phyloP scores from a whole-genome alignment of 2,113 vertebrate genomes.

The Oncorhynchus clarkii region DNA sequence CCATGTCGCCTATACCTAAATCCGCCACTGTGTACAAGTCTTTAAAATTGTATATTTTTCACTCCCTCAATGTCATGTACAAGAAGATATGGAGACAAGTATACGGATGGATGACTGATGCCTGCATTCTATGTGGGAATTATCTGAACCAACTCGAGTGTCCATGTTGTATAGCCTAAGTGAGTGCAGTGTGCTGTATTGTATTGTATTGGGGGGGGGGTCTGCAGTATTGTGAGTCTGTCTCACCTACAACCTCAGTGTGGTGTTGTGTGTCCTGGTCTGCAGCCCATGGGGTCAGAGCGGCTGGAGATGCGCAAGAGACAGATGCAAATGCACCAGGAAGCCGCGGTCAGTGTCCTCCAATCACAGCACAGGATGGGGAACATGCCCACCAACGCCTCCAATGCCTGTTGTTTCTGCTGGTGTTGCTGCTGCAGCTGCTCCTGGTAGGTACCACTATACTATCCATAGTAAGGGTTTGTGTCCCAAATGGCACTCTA shows the following conservation, averaged over 20 bases:
- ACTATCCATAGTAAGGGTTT: not conserved
- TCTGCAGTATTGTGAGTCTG: not conserved
- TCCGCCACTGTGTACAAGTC: too few relatives aligned
- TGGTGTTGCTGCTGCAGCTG: conserved; percentile 99
- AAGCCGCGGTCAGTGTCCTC: conserved; percentile 70
- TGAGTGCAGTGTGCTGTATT: too few relatives aligned
- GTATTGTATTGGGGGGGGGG: not conserved
- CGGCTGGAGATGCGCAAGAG: conserved; percentile 85
- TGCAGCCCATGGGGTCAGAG: conserved; percentile 86
- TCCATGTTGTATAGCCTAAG: too few relatives aligned
- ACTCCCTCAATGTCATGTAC: not conserved
- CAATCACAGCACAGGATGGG: conserved; percentile 68
- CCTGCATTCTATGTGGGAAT: too few relatives aligned
- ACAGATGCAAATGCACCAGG: conserved; percentile 80
- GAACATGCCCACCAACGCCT: conserved; percentile 71
- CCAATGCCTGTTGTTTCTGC: conserved; percentile 97
- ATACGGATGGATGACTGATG: too few relatives aligned
- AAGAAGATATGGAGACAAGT: too few relatives aligned
- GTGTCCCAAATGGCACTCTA: too few relatives aligned
- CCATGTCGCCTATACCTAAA: too few relatives aligned
- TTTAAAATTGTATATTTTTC: too few relatives aligned
- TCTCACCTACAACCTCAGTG: not conserved
- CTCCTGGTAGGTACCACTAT: conserved; percentile 83
- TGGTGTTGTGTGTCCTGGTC: conserved; percentile 8
- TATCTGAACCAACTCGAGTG: too few relatives aligned